Base-by-base conservation (phyloP, 2,888 invertebrate species). In the Parnassius orleans region DNA sequence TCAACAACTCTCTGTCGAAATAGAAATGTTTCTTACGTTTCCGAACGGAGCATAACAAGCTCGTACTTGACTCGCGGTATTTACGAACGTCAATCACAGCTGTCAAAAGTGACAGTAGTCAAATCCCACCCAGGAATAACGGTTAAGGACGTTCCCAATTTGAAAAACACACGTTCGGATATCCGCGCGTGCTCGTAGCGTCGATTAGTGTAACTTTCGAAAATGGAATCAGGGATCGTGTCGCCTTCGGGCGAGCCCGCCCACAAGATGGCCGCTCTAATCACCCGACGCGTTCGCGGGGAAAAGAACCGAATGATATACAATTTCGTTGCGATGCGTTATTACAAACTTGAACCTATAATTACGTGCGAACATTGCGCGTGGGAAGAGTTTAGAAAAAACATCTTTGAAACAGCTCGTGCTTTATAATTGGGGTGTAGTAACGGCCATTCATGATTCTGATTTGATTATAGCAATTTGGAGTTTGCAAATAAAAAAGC, bases 301-400 rank as follows among this genome's bases (percentile, higher is more conserved):
- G 86, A 86, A 83, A 79, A 77, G 74, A 83, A 81, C 80, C 78
- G 83, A 90, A 89, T 90, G 89, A 90, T 91, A 90, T 89, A 90
- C 89, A 89, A 89, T 90, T 90, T 90, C 86, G 90, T 88, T 87
- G 87, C 85, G 87, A 90, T 89, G 84, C 90, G 87, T 91, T 90
- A 91, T 91, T 91, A 91, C 84, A 46, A 81, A 76, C 76, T 81
- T 81, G 80, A 90, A 88, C 89, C 87, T 86, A 84, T 89, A 87
- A 91, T 91, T 90, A 91, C 82, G 75, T 73, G 77, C 77, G 75
- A 83, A 84, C 83, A 83, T 83, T 78, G 81, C 84, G 88, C 90
- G 91, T 91, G 90, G 91, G 90, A 91, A 91, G 87, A 83, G 80
- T 81, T 89, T 88, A 88, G 87, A 87, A 88, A 91, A 86, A 89